Conservation (phyloP, 2,888 invertebrate genomes). For the Drosophila quinaria region DNA sequence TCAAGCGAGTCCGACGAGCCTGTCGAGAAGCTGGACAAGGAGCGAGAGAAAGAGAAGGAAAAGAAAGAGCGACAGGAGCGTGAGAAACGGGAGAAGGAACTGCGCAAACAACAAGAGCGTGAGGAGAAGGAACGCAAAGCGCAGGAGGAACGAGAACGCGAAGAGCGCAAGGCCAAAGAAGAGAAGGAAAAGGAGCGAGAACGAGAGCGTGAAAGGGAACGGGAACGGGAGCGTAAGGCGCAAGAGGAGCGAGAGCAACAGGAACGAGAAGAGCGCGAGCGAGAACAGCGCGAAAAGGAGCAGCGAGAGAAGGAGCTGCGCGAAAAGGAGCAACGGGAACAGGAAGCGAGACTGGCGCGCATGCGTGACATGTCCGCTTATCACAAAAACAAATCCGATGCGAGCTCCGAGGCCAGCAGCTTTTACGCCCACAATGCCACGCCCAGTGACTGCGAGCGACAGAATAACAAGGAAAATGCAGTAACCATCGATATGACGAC, state of each 20-base stretch:
- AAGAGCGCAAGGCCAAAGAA: slow-evolving; percentile 74
- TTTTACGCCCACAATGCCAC: slow-evolving; percentile 59
- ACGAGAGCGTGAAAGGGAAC: slow-evolving; percentile 40
- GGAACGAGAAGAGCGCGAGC: slow-evolving; percentile 75
- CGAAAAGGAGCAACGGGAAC: slow-evolving; percentile 73
- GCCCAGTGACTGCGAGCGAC: slow-evolving; percentile 57
- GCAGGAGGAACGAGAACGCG: slow-evolving; percentile 70
- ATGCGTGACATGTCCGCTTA: slow-evolving; percentile 75
- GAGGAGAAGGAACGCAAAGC: slow-evolving; percentile 65
- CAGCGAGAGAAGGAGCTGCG: slow-evolving; percentile 71
- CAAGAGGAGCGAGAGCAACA: slow-evolving; percentile 62
- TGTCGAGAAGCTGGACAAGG: slow-evolving; percentile 58
- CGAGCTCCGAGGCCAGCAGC: slow-evolving; percentile 64
- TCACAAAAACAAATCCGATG: slow-evolving; percentile 69
- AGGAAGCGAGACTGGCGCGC: slow-evolving; percentile 66
- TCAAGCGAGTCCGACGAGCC: slow-evolving; percentile 75
- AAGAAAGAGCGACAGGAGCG: slow-evolving; percentile 66
- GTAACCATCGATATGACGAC: slow-evolving; percentile 27
- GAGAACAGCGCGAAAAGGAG: slow-evolving; percentile 65
- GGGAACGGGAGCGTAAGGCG: slow-evolving; percentile 53
- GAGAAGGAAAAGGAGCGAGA: slow-evolving; percentile 71
- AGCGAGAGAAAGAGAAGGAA: slow-evolving; percentile 49
- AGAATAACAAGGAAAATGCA: slow-evolving; percentile 81
- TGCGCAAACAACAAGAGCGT: slow-evolving; percentile 67
- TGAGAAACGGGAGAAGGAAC: slow-evolving; percentile 66